Conservation (phyloP, 2,888 invertebrate species). For the Sisyra nigra region DNA sequence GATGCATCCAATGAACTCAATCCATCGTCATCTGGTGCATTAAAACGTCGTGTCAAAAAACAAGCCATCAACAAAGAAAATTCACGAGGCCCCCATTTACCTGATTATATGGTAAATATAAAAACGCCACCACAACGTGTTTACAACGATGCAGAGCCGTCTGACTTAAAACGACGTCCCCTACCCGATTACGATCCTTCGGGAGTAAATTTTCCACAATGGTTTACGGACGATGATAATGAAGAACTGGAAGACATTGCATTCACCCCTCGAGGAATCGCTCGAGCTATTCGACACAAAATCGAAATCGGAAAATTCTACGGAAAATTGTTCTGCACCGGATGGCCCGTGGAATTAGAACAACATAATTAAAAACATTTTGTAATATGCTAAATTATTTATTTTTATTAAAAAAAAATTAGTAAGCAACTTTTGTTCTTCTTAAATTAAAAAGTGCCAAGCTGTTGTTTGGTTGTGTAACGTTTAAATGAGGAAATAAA, state of each 20-base stretch:
- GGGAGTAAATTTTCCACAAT: conserved; percentile 1
- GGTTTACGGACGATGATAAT: conserved; percentile 1
- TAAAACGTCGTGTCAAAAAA: too few relatives aligned
- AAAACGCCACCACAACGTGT: conserved; percentile 4
- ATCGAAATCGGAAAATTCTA: conserved; percentile 5
- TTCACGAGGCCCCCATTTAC: too few relatives aligned
- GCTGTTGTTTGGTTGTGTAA: neutral
- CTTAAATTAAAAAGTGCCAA: neutral
- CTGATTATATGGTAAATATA: neutral
- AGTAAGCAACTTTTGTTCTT: neutral
- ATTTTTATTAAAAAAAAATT: neutral
- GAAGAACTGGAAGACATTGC: neutral
- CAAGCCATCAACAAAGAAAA: too few relatives aligned
- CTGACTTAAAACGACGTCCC: conserved; percentile 2
- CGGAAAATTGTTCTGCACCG: conserved; percentile 1
- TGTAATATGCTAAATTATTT: neutral
- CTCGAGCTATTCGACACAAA: neutral
- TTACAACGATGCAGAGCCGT: conserved; percentile 1
- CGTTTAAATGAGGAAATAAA: neutral
- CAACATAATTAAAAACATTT: too few relatives aligned
- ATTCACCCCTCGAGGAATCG: neutral
- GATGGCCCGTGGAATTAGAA: conserved; percentile 2
- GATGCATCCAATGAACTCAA: too few relatives aligned
- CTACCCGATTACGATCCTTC: conserved; percentile 1
- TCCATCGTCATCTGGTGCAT: too few relatives aligned